Conservation (phyloP, 2,888 invertebrate genomes). For the Halictus quadricinctus region DNA sequence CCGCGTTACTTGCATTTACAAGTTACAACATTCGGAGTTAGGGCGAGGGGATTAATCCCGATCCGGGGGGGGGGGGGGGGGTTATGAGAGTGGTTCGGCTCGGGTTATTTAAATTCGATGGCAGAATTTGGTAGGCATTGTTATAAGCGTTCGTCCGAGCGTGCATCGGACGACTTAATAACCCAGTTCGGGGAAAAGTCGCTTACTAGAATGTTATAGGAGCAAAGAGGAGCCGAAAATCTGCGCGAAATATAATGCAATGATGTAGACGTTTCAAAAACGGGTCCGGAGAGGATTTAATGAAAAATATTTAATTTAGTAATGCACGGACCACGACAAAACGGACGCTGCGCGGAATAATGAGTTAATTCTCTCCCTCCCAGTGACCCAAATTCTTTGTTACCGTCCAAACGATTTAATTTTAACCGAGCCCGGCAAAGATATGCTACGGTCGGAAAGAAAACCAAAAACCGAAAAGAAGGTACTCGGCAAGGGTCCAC, state of each 20-base stretch:
- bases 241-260: neutral
- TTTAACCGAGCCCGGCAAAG: constrained; percentile 21
- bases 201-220: neutral
- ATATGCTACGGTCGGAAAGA: neutral
- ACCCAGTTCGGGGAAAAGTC: neutral
- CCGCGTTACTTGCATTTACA: constrained; percentile 9
- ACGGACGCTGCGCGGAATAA: constrained; percentile 4
- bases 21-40: neutral
- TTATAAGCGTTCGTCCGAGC: neutral
- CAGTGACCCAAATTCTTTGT: constrained; percentile 38
- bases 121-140: neutral
- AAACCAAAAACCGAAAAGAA: constrained; percentile 21
- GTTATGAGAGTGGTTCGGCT: neutral
- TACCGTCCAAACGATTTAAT: constrained; percentile 23
- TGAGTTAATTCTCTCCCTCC: constrained; percentile 16
- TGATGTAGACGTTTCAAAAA: neutral
- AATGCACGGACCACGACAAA: constrained; percentile 21
- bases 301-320: constrained; percentile 32
- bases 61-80: rapidly evolving
- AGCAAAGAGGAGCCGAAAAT: neutral
- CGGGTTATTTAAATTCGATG: neutral
- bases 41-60: neutral
- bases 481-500: neutral
- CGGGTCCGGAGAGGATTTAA: neutral
- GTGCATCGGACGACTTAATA: neutral